Percentiles rank a stretch among this genome's conserved stretches.
Conservation (phyloP, 2,888 invertebrate species). For the Eupeodes luniger region DNA sequence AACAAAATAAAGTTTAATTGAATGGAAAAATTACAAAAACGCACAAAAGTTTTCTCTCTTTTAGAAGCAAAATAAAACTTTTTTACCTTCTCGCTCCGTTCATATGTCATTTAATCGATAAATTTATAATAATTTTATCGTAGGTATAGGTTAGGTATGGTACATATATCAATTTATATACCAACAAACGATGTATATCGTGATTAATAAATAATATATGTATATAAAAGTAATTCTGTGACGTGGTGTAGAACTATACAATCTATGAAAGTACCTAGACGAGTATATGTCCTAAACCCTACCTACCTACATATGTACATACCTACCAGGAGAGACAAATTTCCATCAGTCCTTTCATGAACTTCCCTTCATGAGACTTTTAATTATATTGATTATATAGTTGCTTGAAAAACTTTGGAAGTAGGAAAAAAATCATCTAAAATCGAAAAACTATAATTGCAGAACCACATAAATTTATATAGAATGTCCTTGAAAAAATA, state of each 20-base stretch:
- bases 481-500: slow-evolving; percentile 45
- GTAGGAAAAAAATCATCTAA: background rate
- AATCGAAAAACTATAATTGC: slow-evolving; percentile 16
- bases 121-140: slow-evolving; percentile 7
- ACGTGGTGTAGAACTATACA: background rate
- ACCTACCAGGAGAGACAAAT: too few species aligned
- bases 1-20: background rate
- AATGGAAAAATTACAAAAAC: slow-evolving; percentile 29
- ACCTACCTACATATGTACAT: too few species aligned
- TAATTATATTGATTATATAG: slow-evolving; percentile 51
- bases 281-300: too few species aligned
- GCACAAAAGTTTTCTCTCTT: slow-evolving; percentile 1
- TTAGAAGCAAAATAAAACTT: background rate
- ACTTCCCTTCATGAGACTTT: slow-evolving; percentile 27
- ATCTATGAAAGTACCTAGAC: too few species aligned
- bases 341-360: slow-evolving; percentile 4
- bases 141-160: background rate
- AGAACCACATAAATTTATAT: slow-evolving; percentile 20
- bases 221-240: slow-evolving; percentile 6
- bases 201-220: background rate
- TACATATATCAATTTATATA: background rate
- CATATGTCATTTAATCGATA: slow-evolving; percentile 2
- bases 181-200: background rate
- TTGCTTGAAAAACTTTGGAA: background rate
- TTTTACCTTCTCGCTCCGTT: background rate